Evolutionary conservation across 2,888 invertebrate species (phyloP).

Genomic region (Nasonovia ribisnigri): DNA sequence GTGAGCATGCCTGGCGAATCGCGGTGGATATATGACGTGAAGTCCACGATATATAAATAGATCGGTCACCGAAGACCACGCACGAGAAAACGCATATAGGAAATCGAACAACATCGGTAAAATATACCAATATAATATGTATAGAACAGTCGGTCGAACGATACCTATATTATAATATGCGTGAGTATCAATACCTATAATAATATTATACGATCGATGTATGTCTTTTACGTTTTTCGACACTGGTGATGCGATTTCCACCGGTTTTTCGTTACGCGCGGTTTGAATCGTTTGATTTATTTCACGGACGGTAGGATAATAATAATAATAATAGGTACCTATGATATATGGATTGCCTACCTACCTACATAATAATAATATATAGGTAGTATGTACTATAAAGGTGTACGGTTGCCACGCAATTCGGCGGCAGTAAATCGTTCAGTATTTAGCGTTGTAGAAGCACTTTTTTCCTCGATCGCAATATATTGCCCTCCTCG

Average conservation of each 20-base stretch:
- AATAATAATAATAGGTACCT: conserved; percentile 2
- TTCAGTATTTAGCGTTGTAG: conserved; percentile 14
- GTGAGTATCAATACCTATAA: background rate
- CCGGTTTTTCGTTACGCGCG: background rate
- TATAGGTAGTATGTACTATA: background rate
- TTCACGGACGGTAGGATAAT: background rate
- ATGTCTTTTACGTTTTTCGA: background rate
- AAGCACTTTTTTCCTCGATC: background rate
- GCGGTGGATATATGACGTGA: too few species aligned
- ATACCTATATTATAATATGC: background rate
- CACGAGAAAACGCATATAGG: too few species aligned
- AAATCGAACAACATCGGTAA: too few species aligned
- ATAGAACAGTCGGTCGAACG: background rate
- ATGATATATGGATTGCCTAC: background rate
- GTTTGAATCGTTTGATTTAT: conserved; percentile 1
- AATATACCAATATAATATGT: background rate
- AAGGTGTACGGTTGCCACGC: background rate
- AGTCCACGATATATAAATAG: too few species aligned
- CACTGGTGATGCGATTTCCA: background rate
- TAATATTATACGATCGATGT: background rate
- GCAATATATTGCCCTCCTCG: background rate
- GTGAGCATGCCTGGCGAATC: too few species aligned
- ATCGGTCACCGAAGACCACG: too few species aligned
- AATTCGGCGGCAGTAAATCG: conserved; percentile 13
- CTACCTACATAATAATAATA: background rate